These are phyloP conservation scores for Tachystola acroxantha DNA, from an alignment of 2,888 invertebrate species.

Conservation along the genomic window DNA sequence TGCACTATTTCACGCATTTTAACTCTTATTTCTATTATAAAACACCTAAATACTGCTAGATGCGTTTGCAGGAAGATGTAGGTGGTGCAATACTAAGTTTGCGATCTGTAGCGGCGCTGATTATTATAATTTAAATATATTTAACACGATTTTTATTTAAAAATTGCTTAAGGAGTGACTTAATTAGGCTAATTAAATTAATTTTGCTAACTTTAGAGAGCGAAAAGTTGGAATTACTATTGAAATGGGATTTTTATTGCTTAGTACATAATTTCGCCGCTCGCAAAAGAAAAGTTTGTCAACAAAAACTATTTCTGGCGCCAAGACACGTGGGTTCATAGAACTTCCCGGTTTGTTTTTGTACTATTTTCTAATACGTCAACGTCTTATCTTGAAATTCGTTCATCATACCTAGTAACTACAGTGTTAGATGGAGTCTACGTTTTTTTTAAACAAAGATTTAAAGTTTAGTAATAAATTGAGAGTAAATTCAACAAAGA, in stretches of 20 bases:
- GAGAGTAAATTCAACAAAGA: too few relatives aligned
- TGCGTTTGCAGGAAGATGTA: constrained; percentile 16
- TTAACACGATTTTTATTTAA: too few relatives aligned
- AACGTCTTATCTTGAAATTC: too few relatives aligned
- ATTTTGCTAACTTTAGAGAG: too few relatives aligned
- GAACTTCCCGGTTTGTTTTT: constrained; percentile 12
- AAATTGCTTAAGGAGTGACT: too few relatives aligned
- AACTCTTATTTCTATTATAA: constrained; percentile 19
- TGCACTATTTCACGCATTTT: constrained; percentile 95
- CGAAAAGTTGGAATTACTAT: too few relatives aligned
- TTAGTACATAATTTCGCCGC: constrained; percentile 5
- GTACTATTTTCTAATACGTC: background rate
- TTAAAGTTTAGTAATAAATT: too few relatives aligned
- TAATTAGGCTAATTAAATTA: background rate
- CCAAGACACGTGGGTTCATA: constrained; percentile 23
- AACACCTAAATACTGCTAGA: constrained; percentile 20
- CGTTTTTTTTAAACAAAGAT: too few relatives aligned
- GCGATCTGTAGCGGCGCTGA: constrained; percentile 4
- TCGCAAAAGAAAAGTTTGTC: constrained; percentile 4
- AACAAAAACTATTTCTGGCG: constrained; percentile 26
- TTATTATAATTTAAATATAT: too few relatives aligned
- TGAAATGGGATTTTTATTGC: too few relatives aligned
- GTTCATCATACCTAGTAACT: too few relatives aligned
- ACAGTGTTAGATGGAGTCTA: too few relatives aligned
- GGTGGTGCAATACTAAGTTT: constrained; percentile 8